Conservation (phyloP, 2,113 vertebrate species). For the Leptodactylus fuscus region DNA sequence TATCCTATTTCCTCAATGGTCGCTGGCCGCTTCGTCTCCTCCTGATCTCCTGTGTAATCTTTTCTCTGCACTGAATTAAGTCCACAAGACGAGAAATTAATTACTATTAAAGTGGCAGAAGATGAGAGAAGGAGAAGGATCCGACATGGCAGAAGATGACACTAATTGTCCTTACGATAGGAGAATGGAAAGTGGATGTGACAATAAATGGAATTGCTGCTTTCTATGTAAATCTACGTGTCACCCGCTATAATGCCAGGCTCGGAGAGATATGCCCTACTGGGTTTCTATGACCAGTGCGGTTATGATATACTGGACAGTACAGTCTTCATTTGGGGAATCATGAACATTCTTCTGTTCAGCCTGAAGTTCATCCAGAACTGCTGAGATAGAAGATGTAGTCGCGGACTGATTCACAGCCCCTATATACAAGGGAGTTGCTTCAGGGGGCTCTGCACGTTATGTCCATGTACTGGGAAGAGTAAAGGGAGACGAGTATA, state of each 20-base stretch:
- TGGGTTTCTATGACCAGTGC: too few relatives aligned
- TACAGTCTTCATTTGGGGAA: too few relatives aligned
- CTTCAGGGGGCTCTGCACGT: too few relatives aligned
- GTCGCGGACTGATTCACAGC: too few relatives aligned
- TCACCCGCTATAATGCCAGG: constrained; percentile 5
- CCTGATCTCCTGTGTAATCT: too few relatives aligned
- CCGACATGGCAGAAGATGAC: constrained; percentile 32
- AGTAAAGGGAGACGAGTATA: too few relatives aligned
- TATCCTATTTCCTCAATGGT: background rate
- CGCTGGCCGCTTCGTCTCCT: background rate
- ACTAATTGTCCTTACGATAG: constrained; percentile 35
- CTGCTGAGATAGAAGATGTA: too few relatives aligned
- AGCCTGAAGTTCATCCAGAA: too few relatives aligned
- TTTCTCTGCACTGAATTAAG: background rate
- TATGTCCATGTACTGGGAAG: too few relatives aligned
- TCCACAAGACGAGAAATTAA: constrained; percentile 36
- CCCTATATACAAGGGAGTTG: too few relatives aligned
- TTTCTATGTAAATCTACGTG: background rate
- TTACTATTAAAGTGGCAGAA: constrained; percentile 35
- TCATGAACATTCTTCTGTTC: too few relatives aligned
- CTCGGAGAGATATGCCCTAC: background rate
- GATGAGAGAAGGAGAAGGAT: background rate
- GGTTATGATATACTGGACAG: too few relatives aligned
- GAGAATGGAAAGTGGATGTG: constrained; percentile 15
- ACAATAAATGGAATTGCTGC: constrained; percentile 24